Evolutionary conservation across 2,888 invertebrate species (phyloP), one percentile per base, ranked within the genome.

Genomic region (Leptothorax acervorum): DNA sequence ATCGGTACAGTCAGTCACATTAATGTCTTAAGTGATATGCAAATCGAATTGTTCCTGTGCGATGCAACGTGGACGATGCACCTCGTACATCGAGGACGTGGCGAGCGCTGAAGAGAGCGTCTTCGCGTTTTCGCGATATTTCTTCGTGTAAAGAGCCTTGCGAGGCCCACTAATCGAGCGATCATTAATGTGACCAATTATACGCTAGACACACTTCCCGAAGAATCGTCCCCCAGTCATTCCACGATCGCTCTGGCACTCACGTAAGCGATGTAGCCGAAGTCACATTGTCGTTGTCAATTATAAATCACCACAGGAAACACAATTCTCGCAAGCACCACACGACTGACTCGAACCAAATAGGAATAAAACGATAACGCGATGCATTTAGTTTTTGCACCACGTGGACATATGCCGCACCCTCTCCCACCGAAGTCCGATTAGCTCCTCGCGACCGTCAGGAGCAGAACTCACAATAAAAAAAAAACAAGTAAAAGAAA

Each of bases 211-310:
- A 90, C 85, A 84, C 78, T 86, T 82, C 71, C 73, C 78, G 82
- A 48, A 65, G 82, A 88, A 84, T 88, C 82, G 83, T 86, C 83
- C 84, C 65, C 68, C 88, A 90, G 63, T 90, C 89, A 90, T 79
- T 88, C 85, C 87, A 88, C 87, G 90, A 90, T 90, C 88, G 88
- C 87, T 90, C 90, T 88, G 82, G 65, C 89, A 90, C 39, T 87
- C 89, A 86, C 70, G 66, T 88, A 90, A 90, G 87, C 90, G 88
- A 90, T 86, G 73, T 87, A 86, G 85, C 87, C 88, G 88, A 88
- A 86, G 88, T 90, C 90, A 86, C 90, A 87, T 90, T 84, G 74
- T 90, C 88, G 88, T 90, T 90, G 88, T 90, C 85, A 88, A 87
- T 87, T 88, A 78, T 82, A 90, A 85, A 87, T 82, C 84, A 85